Evolutionary conservation across 2,797 vertebrate genomes (phyloP).

Genomic region (Peromyscus melanophrys): DNA sequence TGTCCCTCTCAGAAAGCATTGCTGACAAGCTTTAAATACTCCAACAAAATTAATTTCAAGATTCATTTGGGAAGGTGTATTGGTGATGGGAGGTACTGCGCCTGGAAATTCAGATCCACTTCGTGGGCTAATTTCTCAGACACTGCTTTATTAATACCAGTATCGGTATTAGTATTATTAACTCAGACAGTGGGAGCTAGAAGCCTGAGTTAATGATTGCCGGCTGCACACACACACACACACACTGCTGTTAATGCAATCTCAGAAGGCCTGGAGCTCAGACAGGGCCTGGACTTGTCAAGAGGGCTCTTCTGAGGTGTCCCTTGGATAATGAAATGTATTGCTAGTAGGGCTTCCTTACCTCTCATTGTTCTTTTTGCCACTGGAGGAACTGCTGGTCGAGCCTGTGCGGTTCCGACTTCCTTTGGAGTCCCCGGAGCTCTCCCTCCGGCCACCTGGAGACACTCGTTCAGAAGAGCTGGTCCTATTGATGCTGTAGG

Average conservation of each 20-base stretch:
- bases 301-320: rapidly evolving
- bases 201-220: rapidly evolving
- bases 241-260: background rate
- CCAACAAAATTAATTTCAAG: too few species aligned
- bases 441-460: constrained; percentile 94
- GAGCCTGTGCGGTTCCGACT: constrained; percentile 96
- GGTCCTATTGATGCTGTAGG: constrained; percentile 96
- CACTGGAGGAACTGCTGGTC: constrained; percentile 96
- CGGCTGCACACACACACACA: background rate
- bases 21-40: background rate
- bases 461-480: constrained; percentile 97
- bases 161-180: background rate
- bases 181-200: rapidly evolving
- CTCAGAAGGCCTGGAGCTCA: rapidly evolving
- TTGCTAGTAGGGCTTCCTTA: constrained; percentile 79
- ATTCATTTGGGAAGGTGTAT: background rate
- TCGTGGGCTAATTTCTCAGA: background rate
- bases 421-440: constrained; percentile 93
- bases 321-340: background rate
- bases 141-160: background rate
- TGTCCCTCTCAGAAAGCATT: background rate
- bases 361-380: constrained; percentile 97
- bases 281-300: rapidly evolving
- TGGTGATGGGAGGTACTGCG: background rate
- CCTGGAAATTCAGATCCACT: background rate